These are phyloP conservation scores for Spongilla lacustris DNA, from an alignment of 37 sponge, comb jelly and placozoan genomes.

Conservation along the genomic window DNA sequence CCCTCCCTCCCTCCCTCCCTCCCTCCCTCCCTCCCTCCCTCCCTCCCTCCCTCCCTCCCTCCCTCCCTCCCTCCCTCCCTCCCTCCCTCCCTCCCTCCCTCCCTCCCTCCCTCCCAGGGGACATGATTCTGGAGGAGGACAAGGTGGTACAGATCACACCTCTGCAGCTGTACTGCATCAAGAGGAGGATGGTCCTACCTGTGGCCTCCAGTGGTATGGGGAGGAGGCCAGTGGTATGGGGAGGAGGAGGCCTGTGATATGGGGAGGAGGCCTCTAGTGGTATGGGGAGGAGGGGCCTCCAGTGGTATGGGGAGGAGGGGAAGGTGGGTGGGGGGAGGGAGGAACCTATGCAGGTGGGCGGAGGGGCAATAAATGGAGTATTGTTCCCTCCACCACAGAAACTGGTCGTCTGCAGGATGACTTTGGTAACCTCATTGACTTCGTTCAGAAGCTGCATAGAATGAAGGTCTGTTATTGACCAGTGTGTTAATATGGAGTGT, in stretches of 20 bases:
- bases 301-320: not conserved
- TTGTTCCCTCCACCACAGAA: conserved; percentile 5
- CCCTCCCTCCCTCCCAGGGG: conserved; percentile 13
- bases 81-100: not conserved
- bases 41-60: not conserved
- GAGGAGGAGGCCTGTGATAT: not conserved
- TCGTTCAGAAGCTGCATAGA: conserved; percentile 62
- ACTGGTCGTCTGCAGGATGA: conserved; percentile 49
- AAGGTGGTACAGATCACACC: conserved; percentile 62
- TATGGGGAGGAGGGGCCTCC: not conserved
- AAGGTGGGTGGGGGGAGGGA: not conserved
- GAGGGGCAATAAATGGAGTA: too few relatives aligned
- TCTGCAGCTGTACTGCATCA: conserved; percentile 70
- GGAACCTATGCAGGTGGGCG: not conserved
- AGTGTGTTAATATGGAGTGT: too few relatives aligned
- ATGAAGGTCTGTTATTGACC: conserved; percentile 64
- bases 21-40: not conserved
- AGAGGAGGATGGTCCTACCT: conserved; percentile 47
- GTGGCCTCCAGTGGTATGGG: conserved; percentile 42
- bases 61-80: not conserved
- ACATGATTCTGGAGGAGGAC: conserved; percentile 34
- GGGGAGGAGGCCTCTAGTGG: not conserved
- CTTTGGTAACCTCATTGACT: conserved; percentile 80
- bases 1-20: not conserved
- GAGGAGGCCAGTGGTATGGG: not conserved